Evolutionary conservation across 2,888 invertebrate species (phyloP).

Genomic region (Glaucopsyche alexis): DNA sequence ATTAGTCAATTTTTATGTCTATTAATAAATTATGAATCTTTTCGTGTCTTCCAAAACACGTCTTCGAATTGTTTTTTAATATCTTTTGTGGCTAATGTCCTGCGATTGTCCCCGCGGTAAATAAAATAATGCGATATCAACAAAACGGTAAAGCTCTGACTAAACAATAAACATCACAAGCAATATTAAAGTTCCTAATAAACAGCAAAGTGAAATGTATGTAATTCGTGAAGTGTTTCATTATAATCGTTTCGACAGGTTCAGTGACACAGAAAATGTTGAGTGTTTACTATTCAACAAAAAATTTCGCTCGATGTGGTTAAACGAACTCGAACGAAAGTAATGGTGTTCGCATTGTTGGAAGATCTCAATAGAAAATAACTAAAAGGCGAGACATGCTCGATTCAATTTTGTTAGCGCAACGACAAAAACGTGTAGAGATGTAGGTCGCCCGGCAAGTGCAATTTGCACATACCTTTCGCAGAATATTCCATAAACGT

Average conservation of each 20-base stretch:
- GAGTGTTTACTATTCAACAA: constrained; percentile 16
- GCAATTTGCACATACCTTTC: constrained; percentile 50
- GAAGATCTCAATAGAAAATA: constrained; percentile 69
- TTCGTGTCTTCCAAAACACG: neutral
- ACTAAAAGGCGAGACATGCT: constrained; percentile 58
- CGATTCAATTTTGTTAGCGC: constrained; percentile 53
- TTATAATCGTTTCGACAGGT: constrained; percentile 7
- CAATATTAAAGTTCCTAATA: neutral
- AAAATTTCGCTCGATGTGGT: neutral
- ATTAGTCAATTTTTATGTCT: constrained; percentile 2
- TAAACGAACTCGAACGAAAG: constrained; percentile 57
- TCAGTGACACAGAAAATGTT: constrained; percentile 5
- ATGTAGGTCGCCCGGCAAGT: constrained; percentile 72
- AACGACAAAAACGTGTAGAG: constrained; percentile 64
- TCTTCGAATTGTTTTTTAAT: neutral
- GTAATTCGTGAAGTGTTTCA: neutral
- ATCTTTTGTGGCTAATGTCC: neutral
- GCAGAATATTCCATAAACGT: constrained; percentile 22
- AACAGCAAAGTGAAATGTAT: neutral
- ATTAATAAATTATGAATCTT: neutral
- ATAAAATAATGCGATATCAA: constrained; percentile 3
- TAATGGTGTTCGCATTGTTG: constrained; percentile 71
- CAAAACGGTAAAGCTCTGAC: constrained; percentile 4
- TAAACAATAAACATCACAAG: neutral
- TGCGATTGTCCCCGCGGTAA: neutral